These are phyloP conservation scores for Enteromius treurensis DNA, from an alignment of 2,797 vertebrate genomes.

Conservation along the genomic window DNA sequence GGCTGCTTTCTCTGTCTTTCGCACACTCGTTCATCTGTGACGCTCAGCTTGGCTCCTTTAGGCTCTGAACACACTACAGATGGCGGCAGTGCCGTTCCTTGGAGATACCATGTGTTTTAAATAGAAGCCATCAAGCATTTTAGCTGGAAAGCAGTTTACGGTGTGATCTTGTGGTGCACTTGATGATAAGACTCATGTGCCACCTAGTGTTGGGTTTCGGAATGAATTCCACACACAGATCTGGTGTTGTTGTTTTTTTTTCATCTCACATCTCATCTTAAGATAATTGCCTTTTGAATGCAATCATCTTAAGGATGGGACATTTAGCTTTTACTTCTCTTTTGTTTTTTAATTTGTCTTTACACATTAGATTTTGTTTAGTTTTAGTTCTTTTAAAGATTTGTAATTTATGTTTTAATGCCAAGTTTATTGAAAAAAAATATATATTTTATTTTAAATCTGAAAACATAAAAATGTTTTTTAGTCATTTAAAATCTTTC, in stretches of 20 bases:
- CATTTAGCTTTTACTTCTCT: not conserved
- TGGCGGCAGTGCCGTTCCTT: not conserved
- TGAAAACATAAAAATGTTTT: not conserved
- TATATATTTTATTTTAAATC: not conserved
- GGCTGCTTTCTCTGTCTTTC: slow-evolving; percentile 49
- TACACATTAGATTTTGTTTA: not conserved
- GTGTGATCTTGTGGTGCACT: not conserved
- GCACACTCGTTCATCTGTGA: slow-evolving; percentile 16
- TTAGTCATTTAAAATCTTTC: not conserved
- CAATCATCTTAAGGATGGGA: not conserved
- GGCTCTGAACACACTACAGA: not conserved
- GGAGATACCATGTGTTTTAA: slow-evolving; percentile 12
- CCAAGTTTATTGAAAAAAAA: not conserved
- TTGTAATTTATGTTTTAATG: not conserved
- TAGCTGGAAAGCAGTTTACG: not conserved
- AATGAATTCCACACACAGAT: slow-evolving; percentile 25
- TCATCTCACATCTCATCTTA: not conserved
- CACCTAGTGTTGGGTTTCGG: slow-evolving; percentile 66
- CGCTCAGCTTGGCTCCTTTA: not conserved
- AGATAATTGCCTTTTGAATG: not conserved
- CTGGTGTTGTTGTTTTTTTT: not conserved
- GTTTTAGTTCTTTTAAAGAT: not conserved
- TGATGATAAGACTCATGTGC: slow-evolving; percentile 49
- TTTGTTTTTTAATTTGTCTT: not conserved
- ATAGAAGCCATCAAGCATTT: slow-evolving; percentile 31